These are phyloP conservation scores for Tipula helvola DNA, from an alignment of 2,888 invertebrate species.

Conservation along the genomic window DNA sequence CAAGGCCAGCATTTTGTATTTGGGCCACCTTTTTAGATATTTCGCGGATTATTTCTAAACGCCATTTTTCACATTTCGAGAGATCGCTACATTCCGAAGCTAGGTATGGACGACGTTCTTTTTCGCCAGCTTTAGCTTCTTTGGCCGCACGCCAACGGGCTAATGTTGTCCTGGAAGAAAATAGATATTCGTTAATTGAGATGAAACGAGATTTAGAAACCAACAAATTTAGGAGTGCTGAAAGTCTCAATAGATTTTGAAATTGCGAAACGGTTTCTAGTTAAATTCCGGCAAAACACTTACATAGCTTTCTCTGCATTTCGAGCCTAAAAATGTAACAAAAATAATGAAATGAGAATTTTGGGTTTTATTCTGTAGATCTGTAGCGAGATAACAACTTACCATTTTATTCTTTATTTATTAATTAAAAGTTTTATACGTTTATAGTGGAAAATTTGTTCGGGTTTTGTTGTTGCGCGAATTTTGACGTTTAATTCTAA, in stretches of 20 bases:
- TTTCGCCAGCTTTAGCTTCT: slow-evolving; percentile 75
- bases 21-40: slow-evolving; percentile 97
- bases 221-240: too few species aligned
- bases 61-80: slow-evolving; percentile 89
- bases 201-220: too few species aligned
- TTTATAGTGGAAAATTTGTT: not conserved
- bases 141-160: slow-evolving; percentile 98
- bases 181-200: not conserved
- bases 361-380: not conserved
- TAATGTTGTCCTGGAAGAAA: slow-evolving; percentile 63
- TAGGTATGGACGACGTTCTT: slow-evolving; percentile 81
- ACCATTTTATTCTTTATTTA: not conserved
- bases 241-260: too few species aligned
- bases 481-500: not conserved
- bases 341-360: not conserved
- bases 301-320: slow-evolving; percentile 97
- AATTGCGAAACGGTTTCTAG: not conserved
- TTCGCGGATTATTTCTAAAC: slow-evolving; percentile 93
- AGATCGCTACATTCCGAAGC: slow-evolving; percentile 92
- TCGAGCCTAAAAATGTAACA: slow-evolving; percentile 56
- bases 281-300: slow-evolving; percentile 35
- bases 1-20: slow-evolving; percentile 98
- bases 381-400: not conserved
- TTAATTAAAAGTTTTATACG: not conserved
- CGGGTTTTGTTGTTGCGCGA: not conserved